Evolutionary conservation across 2,888 invertebrate genomes (phyloP).

Genomic region (Rhyacophila evoluta): DNA sequence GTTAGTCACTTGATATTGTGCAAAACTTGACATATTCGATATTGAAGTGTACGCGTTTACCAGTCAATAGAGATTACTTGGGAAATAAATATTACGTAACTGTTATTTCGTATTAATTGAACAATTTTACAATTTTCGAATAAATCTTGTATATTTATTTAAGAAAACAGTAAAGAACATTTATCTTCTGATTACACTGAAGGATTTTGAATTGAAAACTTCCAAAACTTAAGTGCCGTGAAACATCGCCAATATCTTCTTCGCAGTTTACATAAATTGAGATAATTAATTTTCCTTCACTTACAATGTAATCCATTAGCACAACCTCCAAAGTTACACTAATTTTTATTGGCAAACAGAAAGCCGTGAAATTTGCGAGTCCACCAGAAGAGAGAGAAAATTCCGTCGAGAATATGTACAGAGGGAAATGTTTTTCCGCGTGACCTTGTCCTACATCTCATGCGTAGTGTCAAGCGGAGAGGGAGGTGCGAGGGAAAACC

Average conservation of each 20-base stretch:
- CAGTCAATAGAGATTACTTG: too few species aligned
- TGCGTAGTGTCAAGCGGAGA: neutral
- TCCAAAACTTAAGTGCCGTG: neutral
- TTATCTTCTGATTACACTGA: neutral
- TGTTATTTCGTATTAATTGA: too few species aligned
- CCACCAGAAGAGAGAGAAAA: neutral
- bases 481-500: neutral
- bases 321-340: conserved; percentile 4
- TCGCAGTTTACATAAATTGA: neutral
- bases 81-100: too few species aligned
- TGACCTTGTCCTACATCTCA: conserved; percentile 1
- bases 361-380: neutral
- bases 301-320: conserved; percentile 11
- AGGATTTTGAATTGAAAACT: neutral
- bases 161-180: too few species aligned
- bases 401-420: neutral
- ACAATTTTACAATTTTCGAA: too few species aligned
- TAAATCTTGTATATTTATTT: too few species aligned
- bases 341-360: conserved; percentile 12
- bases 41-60: too few species aligned
- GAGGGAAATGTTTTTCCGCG: neutral
- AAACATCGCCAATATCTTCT: neutral
- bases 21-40: too few species aligned
- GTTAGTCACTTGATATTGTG: too few species aligned
- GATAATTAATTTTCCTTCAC: neutral